These are phyloP conservation scores for Danio tinwini DNA, from an alignment of 2,797 vertebrate species.

Conservation along the genomic window DNA sequence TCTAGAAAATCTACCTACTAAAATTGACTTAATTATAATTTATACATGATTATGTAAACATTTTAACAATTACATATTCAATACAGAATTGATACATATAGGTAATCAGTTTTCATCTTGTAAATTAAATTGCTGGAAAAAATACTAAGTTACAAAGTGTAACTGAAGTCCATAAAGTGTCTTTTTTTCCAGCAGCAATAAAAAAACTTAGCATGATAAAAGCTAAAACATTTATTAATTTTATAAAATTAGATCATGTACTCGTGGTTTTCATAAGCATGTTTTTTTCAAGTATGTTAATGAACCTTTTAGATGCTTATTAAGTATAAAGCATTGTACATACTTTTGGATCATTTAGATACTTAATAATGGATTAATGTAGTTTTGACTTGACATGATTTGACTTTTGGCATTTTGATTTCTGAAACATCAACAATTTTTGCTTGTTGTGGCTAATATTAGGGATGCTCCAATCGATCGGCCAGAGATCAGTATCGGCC, in stretches of 20 bases:
- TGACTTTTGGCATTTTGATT: no score
- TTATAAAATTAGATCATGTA: not conserved
- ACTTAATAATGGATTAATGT: no score
- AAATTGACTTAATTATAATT: slow-evolving; percentile 18
- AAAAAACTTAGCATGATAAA: not conserved
- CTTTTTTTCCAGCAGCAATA: not conserved
- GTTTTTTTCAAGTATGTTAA: not conserved
- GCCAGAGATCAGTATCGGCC: no score
- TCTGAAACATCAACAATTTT: no score
- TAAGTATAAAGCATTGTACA: no score
- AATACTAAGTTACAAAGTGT: no score
- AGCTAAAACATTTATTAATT: not conserved
- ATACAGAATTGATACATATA: not conserved
- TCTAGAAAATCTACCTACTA: not conserved
- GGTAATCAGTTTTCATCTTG: not conserved
- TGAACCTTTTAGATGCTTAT: no score
- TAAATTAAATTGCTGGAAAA: not conserved
- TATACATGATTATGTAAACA: not conserved
- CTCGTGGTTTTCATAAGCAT: not conserved
- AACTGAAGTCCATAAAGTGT: not conserved
- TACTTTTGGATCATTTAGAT: no score
- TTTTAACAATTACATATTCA: not conserved
- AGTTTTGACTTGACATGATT: no score
- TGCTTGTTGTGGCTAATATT: no score
- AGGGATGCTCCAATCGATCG: no score